Conservation (phyloP, 2,797 vertebrate species). For the Siniperca obscura region DNA sequence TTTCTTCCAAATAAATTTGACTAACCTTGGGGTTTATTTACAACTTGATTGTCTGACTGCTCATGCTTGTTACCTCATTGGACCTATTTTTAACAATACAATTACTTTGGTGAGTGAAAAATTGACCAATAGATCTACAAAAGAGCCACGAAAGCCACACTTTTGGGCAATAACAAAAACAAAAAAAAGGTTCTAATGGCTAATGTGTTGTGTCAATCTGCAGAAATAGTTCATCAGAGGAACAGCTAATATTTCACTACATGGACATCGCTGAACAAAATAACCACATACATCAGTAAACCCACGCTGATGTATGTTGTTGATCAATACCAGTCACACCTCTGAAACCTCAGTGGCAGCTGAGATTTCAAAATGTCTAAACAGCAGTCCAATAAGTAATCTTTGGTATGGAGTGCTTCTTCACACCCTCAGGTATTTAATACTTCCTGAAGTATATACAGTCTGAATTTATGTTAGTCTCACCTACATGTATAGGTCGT, state of each 20-base stretch:
- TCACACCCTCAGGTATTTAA: slow-evolving; percentile 1
- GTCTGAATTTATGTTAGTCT: background rate
- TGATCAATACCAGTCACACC: slow-evolving; percentile 6
- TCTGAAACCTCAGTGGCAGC: background rate
- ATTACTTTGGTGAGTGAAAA: background rate
- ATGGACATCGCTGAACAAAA: background rate
- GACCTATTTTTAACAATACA: background rate
- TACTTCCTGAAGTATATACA: background rate
- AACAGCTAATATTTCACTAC: background rate
- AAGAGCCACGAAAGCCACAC: background rate
- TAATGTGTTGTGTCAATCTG: no score
- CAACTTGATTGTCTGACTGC: background rate
- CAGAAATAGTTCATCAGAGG: background rate
- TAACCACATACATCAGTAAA: background rate
- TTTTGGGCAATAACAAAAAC: no score
- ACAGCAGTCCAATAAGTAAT: background rate
- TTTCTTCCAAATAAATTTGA: background rate
- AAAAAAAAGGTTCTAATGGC: no score
- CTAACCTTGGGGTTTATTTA: background rate
- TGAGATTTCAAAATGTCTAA: slow-evolving; percentile 1
- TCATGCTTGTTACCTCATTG: background rate
- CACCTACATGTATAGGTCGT: background rate
- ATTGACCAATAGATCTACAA: background rate
- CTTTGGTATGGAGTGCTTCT: background rate
- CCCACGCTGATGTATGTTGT: background rate